These are phyloP conservation scores for Andrena cerasifolii DNA, from an alignment of 1,140 invertebrate genomes.

Conservation along the genomic window DNA sequence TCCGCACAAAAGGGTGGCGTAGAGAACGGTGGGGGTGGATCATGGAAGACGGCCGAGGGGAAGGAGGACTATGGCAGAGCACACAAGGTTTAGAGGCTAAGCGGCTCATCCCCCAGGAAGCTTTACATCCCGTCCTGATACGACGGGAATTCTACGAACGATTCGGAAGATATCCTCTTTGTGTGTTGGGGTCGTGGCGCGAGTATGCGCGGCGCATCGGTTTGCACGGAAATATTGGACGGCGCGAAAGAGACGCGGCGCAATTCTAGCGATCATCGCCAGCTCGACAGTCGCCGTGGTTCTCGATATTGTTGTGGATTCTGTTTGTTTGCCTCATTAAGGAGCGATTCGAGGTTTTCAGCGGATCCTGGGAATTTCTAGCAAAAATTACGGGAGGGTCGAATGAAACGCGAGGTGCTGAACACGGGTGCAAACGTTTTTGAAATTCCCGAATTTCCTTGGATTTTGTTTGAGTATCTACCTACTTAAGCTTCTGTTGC, in stretches of 20 bases:
- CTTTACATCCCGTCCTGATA: constrained; percentile 78
- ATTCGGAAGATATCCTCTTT: constrained; percentile 76
- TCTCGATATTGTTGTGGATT: neutral
- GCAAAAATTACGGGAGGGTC: no score
- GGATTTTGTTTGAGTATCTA: no score
- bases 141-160: constrained; percentile 73
- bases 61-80: constrained; percentile 70
- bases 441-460: no score
- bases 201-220: constrained; percentile 16
- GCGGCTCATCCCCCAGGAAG: constrained; percentile 80
- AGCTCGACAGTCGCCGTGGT: neutral
- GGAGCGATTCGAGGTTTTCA: neutral
- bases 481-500: no score
- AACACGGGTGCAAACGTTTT: no score
- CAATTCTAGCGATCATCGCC: constrained; percentile 1
- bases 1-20: constrained; percentile 64
- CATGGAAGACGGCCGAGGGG: constrained; percentile 52
- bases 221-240: constrained; percentile 61
- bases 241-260: constrained; percentile 46
- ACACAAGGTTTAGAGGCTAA: constrained; percentile 81
- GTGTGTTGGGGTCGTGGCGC: constrained; percentile 19
- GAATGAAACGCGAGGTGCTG: no score
- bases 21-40: constrained; percentile 47
- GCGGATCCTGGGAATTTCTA: neutral
- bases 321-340: neutral